Percentiles rank a stretch among this genome's conserved stretches.
Evolutionary conservation across 2,113 vertebrate species (phyloP).

Genomic region (Gallinago jamesoni): DNA sequence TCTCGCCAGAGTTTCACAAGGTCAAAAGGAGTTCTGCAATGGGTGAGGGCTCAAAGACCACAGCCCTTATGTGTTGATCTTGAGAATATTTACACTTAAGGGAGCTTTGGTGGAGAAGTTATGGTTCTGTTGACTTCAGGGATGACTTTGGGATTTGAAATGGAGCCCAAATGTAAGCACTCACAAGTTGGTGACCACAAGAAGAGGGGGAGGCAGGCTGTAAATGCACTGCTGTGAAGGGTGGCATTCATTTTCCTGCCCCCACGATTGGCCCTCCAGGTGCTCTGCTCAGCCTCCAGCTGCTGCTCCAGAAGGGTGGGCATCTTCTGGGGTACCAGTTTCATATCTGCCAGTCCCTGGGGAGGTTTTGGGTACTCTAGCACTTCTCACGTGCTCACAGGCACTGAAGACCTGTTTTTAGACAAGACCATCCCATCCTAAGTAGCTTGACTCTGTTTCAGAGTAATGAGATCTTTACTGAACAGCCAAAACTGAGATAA

Average conservation of each 20-base stretch:
- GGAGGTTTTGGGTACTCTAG: fast-evolving
- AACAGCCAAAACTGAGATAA: background rate
- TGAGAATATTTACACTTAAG: background rate
- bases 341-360: background rate
- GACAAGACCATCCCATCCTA: background rate
- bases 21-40: background rate
- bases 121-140: background rate
- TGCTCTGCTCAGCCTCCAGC: background rate
- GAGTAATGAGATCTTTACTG: background rate
- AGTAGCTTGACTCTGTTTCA: background rate
- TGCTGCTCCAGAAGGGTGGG: background rate
- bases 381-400: background rate
- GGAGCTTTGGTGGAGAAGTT: too few relatives aligned
- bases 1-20: background rate
- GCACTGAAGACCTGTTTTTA: background rate
- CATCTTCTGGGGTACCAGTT: background rate
- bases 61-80: background rate
- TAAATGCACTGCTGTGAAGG: background rate
- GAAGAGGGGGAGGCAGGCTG: background rate
- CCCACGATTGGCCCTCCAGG: fast-evolving
- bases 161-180: fast-evolving
- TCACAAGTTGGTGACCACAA: background rate
- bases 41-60: background rate
- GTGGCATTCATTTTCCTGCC: background rate
- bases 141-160: background rate